phyloP scores from a whole-genome alignment of 2,797 vertebrate species.

The Schizopygopsis malacanthus region DNA sequence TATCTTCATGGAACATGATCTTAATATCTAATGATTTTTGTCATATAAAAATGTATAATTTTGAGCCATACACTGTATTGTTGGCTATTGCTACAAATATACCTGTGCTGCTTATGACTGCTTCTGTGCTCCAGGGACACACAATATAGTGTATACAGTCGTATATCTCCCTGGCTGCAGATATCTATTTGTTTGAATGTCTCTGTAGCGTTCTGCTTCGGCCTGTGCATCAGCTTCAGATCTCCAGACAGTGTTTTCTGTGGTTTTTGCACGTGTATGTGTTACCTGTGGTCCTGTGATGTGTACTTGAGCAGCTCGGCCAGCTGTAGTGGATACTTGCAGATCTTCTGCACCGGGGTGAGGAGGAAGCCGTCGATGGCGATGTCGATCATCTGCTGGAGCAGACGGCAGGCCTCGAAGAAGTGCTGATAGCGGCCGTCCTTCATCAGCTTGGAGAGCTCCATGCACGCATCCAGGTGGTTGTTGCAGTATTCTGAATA shows the following conservation, averaged over 20 bases:
- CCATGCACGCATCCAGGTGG: conserved; percentile 89
- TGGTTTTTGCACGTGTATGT: not conserved
- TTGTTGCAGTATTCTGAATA: conserved; percentile 92
- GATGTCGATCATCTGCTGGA: conserved; percentile 91
- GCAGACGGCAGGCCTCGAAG: conserved; percentile 87
- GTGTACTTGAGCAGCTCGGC: conserved; percentile 90
- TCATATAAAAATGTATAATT: too few species aligned
- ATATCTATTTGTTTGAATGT: not conserved
- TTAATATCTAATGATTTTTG: too few species aligned
- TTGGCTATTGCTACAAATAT: too few species aligned
- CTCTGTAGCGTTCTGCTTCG: not conserved
- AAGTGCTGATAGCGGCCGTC: conserved; percentile 90
- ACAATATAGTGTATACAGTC: too few species aligned
- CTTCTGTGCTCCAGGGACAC: too few species aligned
- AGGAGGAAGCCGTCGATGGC: conserved; percentile 89
- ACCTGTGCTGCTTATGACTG: too few species aligned
- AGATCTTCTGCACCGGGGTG: conserved; percentile 91
- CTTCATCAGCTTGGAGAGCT: conserved; percentile 89
- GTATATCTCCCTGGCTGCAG: not conserved
- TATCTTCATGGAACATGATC: too few species aligned
- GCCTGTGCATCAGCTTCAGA: not conserved
- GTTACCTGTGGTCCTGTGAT: conserved; percentile 87
- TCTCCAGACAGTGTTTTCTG: not conserved
- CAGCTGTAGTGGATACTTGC: conserved; percentile 89
- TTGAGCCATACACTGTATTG: too few species aligned